Conservation (phyloP, 2,113 vertebrate species). For the Cisticola juncidis region DNA sequence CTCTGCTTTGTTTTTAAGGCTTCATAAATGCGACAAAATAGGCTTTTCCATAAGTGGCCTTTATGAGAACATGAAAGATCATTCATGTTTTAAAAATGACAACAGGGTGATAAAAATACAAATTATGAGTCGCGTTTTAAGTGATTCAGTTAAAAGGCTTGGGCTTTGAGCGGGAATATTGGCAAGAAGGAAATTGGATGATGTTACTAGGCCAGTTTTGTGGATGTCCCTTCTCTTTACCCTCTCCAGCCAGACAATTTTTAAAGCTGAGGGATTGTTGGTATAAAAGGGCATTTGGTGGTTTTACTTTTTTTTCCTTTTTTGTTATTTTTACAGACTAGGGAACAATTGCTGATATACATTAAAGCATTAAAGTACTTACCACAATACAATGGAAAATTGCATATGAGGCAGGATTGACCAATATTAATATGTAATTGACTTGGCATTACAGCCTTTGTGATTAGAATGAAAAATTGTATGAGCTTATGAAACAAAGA, state of each 20-base stretch:
- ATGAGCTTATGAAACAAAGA: slow-evolving; percentile 56
- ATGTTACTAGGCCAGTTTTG: slow-evolving; percentile 70
- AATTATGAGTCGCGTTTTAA: slow-evolving; percentile 79
- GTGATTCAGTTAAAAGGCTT: slow-evolving; percentile 76
- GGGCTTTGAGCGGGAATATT: slow-evolving; percentile 62
- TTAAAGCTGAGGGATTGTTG: slow-evolving; percentile 70
- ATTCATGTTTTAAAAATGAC: slow-evolving; percentile 76
- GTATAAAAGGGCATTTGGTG: slow-evolving; percentile 86
- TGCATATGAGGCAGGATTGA: slow-evolving; percentile 69
- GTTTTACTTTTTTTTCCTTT: slow-evolving; percentile 71
- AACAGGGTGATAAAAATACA: slow-evolving; percentile 73
- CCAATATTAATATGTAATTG: slow-evolving; percentile 68
- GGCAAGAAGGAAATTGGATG: slow-evolving; percentile 79
- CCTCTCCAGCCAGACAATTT: slow-evolving; percentile 6
- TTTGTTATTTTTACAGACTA: slow-evolving; percentile 71
- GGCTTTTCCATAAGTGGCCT: slow-evolving; percentile 83
- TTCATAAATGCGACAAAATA: slow-evolving; percentile 61
- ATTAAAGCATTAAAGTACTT: slow-evolving; percentile 76
- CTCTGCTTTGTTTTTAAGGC: slow-evolving; percentile 65
- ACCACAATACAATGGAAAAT: slow-evolving; percentile 27
- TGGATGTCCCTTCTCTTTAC: slow-evolving; percentile 72
- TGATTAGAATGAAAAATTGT: slow-evolving; percentile 34
- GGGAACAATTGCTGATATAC: slow-evolving; percentile 82
- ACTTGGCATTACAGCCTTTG: slow-evolving; percentile 32
- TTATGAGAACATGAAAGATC: slow-evolving; percentile 73